Evolutionary conservation across 2,888 invertebrate genomes (phyloP), one percentile per base, ranked within the genome.

Genomic region (Hylaea fasciaria): DNA sequence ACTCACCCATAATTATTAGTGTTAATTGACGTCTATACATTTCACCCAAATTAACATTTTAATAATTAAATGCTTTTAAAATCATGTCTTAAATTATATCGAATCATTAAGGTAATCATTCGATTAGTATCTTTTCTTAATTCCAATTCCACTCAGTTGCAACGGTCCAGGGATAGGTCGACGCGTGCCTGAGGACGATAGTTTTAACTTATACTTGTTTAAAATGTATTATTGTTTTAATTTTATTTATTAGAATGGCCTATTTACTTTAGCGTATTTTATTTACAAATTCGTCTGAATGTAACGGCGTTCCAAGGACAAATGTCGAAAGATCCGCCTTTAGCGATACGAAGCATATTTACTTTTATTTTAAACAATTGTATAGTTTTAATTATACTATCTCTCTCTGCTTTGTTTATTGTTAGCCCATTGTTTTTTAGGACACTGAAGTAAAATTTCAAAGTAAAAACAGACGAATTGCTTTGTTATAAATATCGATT

Each of bases 321-420:
- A 69, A 83, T 85, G 89, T 90, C 90, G 88, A 84, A 72, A 79
- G 80, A 74, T 89, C 89, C 90, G 90, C 90, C 90, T 90, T 87
- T 87, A 88, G 79, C 73, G 61, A 72, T 87, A 86, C 86, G 82
- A 63, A 62, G 64, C 72, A 73, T 61, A 12, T 45, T 58, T 72
- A 68, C 70, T 74, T n/a, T n/a, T 77, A 72, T 43, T 71, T 70
- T 71, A 64, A 63, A 63, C 0, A 60, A 44, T 48, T 58, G 67
- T n/a, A 70, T 72, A 73, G 66, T 66, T 66, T 17, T 65, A 65
- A 65, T 59, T 52, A 45, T 61, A 53, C 51, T 47, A 59, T 64
- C 58, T 69, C 66, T 74, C 70, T 71, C 50, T 68, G 62, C 57
- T 37, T 62, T 44, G 7, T 7, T 37, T 40, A 17, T 8, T 43